These are phyloP conservation scores for Spisula subtruncata DNA, from an alignment of 2,888 invertebrate genomes.

Conservation along the genomic window DNA sequence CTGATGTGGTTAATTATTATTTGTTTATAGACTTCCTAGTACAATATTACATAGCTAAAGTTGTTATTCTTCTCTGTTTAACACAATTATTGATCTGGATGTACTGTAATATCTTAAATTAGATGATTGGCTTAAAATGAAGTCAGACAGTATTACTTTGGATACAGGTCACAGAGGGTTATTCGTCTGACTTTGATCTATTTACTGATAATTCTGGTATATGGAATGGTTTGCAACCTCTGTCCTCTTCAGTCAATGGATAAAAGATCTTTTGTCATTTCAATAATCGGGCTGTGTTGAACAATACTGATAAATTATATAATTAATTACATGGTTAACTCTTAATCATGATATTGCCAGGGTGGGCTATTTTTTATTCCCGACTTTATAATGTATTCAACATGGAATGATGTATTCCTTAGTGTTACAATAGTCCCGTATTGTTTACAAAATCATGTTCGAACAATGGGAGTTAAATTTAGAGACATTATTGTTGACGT, in stretches of 20 bases:
- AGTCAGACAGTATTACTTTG: conserved; percentile 16
- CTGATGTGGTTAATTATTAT: not conserved
- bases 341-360: not conserved
- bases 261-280: not conserved
- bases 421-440: not conserved
- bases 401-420: not conserved
- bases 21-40: conserved; percentile 21
- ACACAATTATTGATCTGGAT: conserved; percentile 11
- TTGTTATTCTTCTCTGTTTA: no score
- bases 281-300: not conserved
- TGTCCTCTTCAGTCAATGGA: not conserved
- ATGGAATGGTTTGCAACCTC: not conserved
- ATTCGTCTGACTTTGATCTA: conserved; percentile 17
- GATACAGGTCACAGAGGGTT: not conserved
- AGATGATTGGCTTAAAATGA: not conserved
- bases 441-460: conserved; percentile 2
- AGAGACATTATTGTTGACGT: no score
- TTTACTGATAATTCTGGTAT: not conserved
- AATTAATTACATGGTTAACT: not conserved
- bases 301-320: conserved; percentile 10
- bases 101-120: not conserved
- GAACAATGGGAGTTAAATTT: no score
- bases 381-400: not conserved
- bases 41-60: not conserved
- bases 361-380: not conserved